Evolutionary conservation across 2,797 vertebrate genomes (phyloP), one percentile per base, ranked within the genome.

Genomic region (Poeciliopsis gracilis): DNA sequence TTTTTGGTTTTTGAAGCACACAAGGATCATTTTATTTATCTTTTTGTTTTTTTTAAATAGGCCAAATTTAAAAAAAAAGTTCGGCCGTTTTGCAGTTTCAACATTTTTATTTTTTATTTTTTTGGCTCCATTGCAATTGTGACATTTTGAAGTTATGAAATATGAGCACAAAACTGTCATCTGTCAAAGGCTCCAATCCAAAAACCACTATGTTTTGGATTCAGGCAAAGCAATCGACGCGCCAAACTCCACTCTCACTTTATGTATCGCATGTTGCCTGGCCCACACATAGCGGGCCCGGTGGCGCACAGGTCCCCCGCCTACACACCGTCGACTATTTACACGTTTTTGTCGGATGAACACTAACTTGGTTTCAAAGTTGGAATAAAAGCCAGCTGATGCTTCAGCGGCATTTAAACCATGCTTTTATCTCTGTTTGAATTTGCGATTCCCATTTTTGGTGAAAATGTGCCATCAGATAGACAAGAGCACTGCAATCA

Each of bases 101-200:
- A 66, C 8, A 55, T 73, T 15, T 76, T 85, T 77, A 77, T 80
- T 77, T 75, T 6, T 75, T 83, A 77, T 77, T 75, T 7, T 78
- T 78, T 86, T 91, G 91, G 88, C 84, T 73, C 76, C 71, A 81
- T 86, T 87, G 25, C n/a, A 83, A 84, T 23, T 5, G 87, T 89
- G 89, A 88, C 86, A 92, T 91, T 70, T 90, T 85, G 80, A 88
- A 92, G 89, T 93, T 90, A 79, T 83, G 76, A 90, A 91, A 91
- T 82, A 77, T 84, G 87, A 82, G 85, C 84, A 87, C 85, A 90
- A 90, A 89, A 89, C 90, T 89, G 88, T 91, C 90, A 87, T 84
- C 91, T 90, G 88, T 89, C 91, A 79, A 80, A 85, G 86, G 88
- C 90, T 75, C 0, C 0, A 73, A 41, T 89, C 88, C 90, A 92